A percentile compares a stretch with the other conserved stretches of the same genome.
Evolutionary conservation across 2,888 invertebrate species (phyloP).

Genomic region (Phania funesta): DNA sequence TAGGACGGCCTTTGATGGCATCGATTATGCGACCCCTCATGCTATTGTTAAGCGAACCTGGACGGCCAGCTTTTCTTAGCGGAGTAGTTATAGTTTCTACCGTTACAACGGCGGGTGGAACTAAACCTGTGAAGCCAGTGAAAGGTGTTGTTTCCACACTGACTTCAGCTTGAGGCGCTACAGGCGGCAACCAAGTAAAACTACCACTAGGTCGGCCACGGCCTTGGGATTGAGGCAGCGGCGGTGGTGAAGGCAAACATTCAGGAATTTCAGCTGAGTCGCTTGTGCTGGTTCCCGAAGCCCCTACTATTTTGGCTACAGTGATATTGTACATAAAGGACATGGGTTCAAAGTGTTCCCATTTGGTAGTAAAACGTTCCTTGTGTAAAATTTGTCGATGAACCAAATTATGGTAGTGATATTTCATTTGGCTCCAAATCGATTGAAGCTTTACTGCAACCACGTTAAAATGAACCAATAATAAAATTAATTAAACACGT

Average conservation of each 20-base stretch:
- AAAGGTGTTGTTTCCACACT: conserved; percentile 69
- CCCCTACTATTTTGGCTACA: conserved; percentile 76
- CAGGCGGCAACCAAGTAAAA: conserved; percentile 75
- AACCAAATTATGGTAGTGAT: conserved; percentile 76
- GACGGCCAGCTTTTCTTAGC: conserved; percentile 75
- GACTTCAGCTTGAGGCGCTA: conserved; percentile 62
- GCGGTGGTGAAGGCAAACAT: conserved; percentile 67
- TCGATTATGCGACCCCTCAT: conserved; percentile 78
- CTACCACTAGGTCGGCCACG: conserved; percentile 77
- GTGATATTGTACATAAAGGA: conserved; percentile 78
- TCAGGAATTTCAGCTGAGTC: conserved; percentile 49
- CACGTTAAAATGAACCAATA: neutral
- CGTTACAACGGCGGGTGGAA: conserved; percentile 76
- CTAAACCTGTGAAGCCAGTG: conserved; percentile 76
- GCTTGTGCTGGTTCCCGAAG: conserved; percentile 67
- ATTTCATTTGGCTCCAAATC: conserved; percentile 78
- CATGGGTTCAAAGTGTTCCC: conserved; percentile 78
- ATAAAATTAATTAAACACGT: neutral
- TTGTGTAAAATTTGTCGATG: conserved; percentile 77
- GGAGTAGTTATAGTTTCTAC: conserved; percentile 74
- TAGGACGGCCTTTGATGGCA: conserved; percentile 76
- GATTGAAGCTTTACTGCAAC: conserved; percentile 75
- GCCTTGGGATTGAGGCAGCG: conserved; percentile 71
- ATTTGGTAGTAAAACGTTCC: conserved; percentile 77
- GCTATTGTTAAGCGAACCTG: conserved; percentile 77